A percentile compares a stretch with the other conserved stretches of the same genome.
Conservation (phyloP, 2,888 invertebrate species). For the Sussaba pulchella region DNA sequence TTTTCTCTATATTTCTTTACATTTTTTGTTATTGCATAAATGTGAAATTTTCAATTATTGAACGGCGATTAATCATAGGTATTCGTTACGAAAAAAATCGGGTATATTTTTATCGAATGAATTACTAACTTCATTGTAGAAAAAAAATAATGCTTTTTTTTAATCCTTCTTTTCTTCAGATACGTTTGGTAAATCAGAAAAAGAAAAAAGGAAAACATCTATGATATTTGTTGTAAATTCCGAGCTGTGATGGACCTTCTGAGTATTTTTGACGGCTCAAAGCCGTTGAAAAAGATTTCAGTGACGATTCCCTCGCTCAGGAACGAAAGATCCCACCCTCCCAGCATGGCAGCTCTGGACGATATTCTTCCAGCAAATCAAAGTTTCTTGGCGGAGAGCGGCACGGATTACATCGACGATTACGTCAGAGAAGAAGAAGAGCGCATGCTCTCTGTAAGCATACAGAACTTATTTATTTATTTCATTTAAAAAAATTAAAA, state of each 20-base stretch:
- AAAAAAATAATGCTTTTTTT: no score
- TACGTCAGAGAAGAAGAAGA: constrained; percentile 78
- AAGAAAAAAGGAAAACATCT: not conserved
- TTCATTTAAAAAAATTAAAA: constrained; percentile 1
- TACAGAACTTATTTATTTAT: no score
- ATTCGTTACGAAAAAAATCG: no score
- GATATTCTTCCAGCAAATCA: constrained; percentile 39
- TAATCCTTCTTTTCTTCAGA: no score
- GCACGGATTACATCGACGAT: constrained; percentile 77
- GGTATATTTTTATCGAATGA: no score
- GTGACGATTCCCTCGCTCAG: constrained; percentile 50
- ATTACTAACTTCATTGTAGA: no score
- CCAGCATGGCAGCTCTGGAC: constrained; percentile 37
- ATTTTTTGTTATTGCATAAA: no score
- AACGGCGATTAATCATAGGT: no score
- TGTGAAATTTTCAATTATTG: no score
- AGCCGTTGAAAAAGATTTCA: constrained; percentile 33
- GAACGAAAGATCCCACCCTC: not conserved
- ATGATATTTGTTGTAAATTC: not conserved
- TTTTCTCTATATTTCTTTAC: no score
- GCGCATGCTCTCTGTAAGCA: constrained; percentile 73
- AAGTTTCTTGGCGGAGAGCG: constrained; percentile 52
- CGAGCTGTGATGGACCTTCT: constrained; percentile 70
- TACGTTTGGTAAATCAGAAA: no score
- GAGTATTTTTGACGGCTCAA: constrained; percentile 66